Base-by-base conservation (phyloP, 1,140 invertebrate genomes). In the Meteorus sp. region DNA sequence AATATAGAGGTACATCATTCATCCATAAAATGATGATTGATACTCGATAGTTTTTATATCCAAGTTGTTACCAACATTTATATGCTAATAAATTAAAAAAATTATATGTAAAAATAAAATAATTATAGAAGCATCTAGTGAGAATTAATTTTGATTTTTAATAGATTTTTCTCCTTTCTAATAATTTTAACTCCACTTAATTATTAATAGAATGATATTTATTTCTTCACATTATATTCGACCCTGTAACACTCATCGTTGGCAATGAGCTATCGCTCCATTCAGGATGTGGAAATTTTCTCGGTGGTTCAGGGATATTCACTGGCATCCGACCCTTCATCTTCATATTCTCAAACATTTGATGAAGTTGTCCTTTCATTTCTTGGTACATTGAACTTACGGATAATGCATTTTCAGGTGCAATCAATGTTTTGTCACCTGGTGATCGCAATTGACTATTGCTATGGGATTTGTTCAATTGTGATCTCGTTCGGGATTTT, bases 251-350 rank as follows among this genome's bases (percentile, higher is more conserved):
- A 57, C 64, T 70, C 35, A 73, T 62, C 20, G 68, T 71, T 19
- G 60, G 63, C 27, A 73, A 52, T 17, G 67, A 66, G 44, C 68
- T 73, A 29, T 73, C 70, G 39, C 61, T 73, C 67, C 67, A 72
- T 50, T 73, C 63, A n/a, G 70, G 62, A 47, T 61, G 44, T 6
- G 68, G 70, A 65, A 57, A 73, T 29, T 65, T 45, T 20, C 68
- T 62, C 8, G 63, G 60, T 19, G 70, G 71, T 47, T 70, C 71
- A 6, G 70, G 71, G 44, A 71, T 31, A 7, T 63, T 64, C 11
- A 73, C 61, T 15, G 64, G 56, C 44, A 64, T 55, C 37, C 59
- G 63, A 56, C 55, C 66, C 41, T 72, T 67, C 9, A 44, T 19
- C 43, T 66, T 61, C 0, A 63, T 62, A 22, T 70, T 67, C 20